These are phyloP conservation scores for Papilio protenor DNA, from an alignment of 2,888 invertebrate species.

Conservation along the genomic window DNA sequence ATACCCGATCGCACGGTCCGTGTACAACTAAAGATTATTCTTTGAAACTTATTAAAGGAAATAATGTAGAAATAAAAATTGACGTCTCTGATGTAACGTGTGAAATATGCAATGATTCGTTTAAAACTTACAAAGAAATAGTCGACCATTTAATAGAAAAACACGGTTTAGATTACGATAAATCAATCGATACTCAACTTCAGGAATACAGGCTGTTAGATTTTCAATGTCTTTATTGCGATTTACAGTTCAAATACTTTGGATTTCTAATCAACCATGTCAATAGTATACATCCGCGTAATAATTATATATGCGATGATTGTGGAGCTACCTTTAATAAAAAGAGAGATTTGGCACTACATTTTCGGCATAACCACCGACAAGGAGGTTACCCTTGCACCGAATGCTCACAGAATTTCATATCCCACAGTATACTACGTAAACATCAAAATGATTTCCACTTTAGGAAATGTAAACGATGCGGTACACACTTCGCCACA, in stretches of 20 bases:
- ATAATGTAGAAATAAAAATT: slow-evolving; percentile 67
- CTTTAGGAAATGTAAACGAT: slow-evolving; percentile 65
- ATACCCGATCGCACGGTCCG: slow-evolving; percentile 67
- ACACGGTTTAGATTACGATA: slow-evolving; percentile 69
- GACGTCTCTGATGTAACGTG: slow-evolving; percentile 73
- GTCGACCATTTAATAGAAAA: slow-evolving; percentile 69
- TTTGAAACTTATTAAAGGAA: slow-evolving; percentile 65
- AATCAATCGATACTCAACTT: slow-evolving; percentile 62
- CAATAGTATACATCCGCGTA: slow-evolving; percentile 64
- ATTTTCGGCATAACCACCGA: slow-evolving; percentile 64
- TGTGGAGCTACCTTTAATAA: slow-evolving; percentile 69
- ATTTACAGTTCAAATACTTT: slow-evolving; percentile 65
- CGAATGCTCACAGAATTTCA: slow-evolving; percentile 62
- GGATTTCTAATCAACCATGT: slow-evolving; percentile 68
- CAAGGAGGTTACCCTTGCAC: slow-evolving; percentile 67
- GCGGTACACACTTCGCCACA: slow-evolving; percentile 61
- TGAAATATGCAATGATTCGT: slow-evolving; percentile 67
- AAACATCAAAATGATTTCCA: slow-evolving; percentile 66
- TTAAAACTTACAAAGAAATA: slow-evolving; percentile 60
- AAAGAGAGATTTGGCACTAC: slow-evolving; percentile 65
- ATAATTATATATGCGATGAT: slow-evolving; percentile 67
- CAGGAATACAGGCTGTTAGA: slow-evolving; percentile 68
- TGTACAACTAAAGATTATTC: slow-evolving; percentile 65
- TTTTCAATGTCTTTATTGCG: slow-evolving; percentile 65
- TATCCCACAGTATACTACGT: slow-evolving; percentile 54